Evolutionary conservation across 64 coral and sea anemone species (phyloP).

Genomic region (Actinia equina): DNA sequence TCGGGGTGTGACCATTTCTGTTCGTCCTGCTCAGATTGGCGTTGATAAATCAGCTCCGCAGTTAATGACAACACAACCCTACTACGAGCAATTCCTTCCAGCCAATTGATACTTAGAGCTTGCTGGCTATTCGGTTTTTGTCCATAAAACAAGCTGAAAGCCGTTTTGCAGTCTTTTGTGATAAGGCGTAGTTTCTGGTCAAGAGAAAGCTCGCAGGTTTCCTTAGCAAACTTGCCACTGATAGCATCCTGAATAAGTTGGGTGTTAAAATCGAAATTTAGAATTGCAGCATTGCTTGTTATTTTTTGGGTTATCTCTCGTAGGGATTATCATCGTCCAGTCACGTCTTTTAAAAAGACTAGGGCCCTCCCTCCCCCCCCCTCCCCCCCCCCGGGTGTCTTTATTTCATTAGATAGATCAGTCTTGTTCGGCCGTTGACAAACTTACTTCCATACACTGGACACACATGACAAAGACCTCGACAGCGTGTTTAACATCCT

Average conservation of each 20-base stretch:
- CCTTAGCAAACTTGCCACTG: not conserved
- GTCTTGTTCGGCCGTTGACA: not conserved
- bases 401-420: too few relatives aligned
- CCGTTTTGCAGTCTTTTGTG: not conserved
- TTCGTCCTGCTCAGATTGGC: slow-evolving; percentile 9
- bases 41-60: slow-evolving; percentile 19
- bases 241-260: not conserved
- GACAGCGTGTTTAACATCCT: slow-evolving; percentile 32
- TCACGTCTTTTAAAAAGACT: too few relatives aligned
- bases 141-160: not conserved
- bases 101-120: not conserved
- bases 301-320: too few relatives aligned
- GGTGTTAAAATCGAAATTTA: not conserved
- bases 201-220: not conserved
- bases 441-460: slow-evolving; percentile 82
- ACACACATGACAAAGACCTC: slow-evolving; percentile 80
- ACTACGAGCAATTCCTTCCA: slow-evolving; percentile 31
- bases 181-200: not conserved
- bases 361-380: too few relatives aligned
- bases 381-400: too few relatives aligned
- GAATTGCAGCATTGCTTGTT: too few relatives aligned
- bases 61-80: slow-evolving; percentile 25
- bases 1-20: not conserved
- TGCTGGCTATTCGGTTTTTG: not conserved
- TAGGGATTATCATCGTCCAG: too few relatives aligned